Percentiles rank a stretch among this genome's conserved stretches.
These are phyloP conservation scores for Turritopsis dohrnii DNA, from an alignment of 30 jellyfish, hydroid and myxozoan genomes.

Conservation along the genomic window DNA sequence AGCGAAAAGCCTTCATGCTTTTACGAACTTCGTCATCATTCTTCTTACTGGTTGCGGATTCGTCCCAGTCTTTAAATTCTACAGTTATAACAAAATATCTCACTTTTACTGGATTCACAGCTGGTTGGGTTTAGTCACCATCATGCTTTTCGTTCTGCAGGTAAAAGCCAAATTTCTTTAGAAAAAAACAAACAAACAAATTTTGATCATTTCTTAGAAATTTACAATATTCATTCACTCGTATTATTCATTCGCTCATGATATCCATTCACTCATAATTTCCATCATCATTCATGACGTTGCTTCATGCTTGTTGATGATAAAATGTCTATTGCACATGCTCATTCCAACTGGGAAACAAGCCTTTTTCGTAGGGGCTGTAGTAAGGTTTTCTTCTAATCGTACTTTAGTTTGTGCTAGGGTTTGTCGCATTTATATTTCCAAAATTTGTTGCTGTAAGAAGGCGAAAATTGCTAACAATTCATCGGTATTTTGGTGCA, in stretches of 20 bases:
- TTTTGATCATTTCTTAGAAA: not conserved
- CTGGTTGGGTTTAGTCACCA: not conserved
- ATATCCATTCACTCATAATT: no score
- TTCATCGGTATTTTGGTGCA: not conserved
- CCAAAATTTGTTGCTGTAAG: not conserved
- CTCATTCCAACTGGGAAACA: no score
- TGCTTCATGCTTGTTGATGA: no score
- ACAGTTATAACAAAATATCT: not conserved
- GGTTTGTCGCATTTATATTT: not conserved
- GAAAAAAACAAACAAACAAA: no score
- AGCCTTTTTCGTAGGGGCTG: not conserved
- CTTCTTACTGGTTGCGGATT: not conserved
- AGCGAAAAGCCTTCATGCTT: not conserved
- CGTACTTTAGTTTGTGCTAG: not conserved
- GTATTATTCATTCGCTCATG: no score
- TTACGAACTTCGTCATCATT: not conserved
- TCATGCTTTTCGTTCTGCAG: not conserved
- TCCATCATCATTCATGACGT: no score
- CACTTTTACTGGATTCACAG: not conserved
- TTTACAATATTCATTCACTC: not conserved
- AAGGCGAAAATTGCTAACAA: not conserved
- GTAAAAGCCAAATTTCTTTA: not conserved
- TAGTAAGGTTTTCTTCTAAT: not conserved
- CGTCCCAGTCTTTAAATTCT: not conserved
- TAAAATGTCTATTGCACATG: no score